Base-by-base conservation (phyloP, 2,888 invertebrate species). In the Fabriciana adippe region DNA sequence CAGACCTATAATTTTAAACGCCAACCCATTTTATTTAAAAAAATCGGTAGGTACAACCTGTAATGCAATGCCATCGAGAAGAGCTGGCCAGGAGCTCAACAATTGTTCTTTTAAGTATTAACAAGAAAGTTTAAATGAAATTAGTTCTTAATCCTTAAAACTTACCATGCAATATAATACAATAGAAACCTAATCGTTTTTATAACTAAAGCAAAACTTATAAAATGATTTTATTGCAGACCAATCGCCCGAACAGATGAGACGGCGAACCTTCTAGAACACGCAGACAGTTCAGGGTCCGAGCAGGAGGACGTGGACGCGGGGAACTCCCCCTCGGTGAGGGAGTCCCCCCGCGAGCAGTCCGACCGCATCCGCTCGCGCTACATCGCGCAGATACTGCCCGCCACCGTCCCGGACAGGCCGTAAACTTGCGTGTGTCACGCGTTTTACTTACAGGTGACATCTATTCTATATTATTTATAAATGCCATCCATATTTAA, bases 381-480 rank as follows among this genome's bases (percentile, higher is more conserved):
- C 82, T 93, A 93, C 77, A 82, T 93, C 76, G 80, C 92, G 75
- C 93, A 91, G 82, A 89, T 93, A 79, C 82, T 92, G 73, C 88
- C 92, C 74, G 85, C 82, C 70, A 84, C 85, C 74, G 84, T 84
- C 82, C 85, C 86, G 71, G 86, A 90, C 55, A 81, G 84, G 81
- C 86, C 82, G 76, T 88, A 75, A 62, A 55, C 21, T 45, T 59
- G 41, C 1, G 16, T 3, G 31, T 45, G 16, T 16, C 35, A 13
- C 14, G 5, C n/a, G n/a, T 21, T 41, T 41, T 41, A 41, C 35
- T 41, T 41, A 11, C 11, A 11, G 11, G 35, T 41, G 11, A 41
- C 8, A 35, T 4, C 26, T 26, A 35, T 35, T 8, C 0, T 41
- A 41, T 41, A 41, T 41, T 26, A 26, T 26, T 26, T 26, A 26